Conservation (phyloP, 2,113 vertebrate genomes). For the Harpagus bidentatus region DNA sequence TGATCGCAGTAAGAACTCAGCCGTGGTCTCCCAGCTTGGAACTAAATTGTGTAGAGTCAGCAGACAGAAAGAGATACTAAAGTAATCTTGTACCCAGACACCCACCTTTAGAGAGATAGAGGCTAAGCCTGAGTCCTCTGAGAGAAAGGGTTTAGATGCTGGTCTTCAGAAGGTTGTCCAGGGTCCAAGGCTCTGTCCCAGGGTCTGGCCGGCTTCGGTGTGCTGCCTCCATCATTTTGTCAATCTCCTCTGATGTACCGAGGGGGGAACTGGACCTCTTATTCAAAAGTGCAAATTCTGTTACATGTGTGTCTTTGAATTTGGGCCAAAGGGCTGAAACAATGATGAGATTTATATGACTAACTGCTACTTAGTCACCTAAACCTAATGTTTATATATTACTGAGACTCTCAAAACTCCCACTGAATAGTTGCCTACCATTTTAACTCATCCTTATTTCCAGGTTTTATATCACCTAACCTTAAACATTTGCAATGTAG, state of each 20-base stretch:
- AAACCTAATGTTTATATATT: neutral
- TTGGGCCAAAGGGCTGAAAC: neutral
- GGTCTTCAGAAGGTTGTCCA: neutral
- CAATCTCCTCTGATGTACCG: accelerated
- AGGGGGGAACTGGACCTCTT: neutral
- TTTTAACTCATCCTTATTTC: neutral
- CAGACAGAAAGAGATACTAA: neutral
- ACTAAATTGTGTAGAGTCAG: neutral
- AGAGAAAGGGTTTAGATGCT: neutral
- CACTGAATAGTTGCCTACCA: neutral
- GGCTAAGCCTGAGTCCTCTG: neutral
- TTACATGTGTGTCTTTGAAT: neutral
- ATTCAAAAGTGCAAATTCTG: neutral
- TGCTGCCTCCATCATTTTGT: neutral
- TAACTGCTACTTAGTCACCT: neutral
- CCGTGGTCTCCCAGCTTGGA: neutral
- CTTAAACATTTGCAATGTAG: neutral
- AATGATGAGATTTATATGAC: neutral
- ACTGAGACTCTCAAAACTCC: neutral
- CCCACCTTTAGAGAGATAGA: neutral
- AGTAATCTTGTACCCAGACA: neutral
- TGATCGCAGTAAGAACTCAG: neutral
- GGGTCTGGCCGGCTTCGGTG: neutral
- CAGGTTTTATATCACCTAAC: neutral
- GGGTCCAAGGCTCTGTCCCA: neutral